Percentiles rank a stretch among this genome's conserved stretches.
These are phyloP conservation scores for Synodontis membranacea DNA, from an alignment of 2,113 vertebrate genomes.

Conservation along the genomic window DNA sequence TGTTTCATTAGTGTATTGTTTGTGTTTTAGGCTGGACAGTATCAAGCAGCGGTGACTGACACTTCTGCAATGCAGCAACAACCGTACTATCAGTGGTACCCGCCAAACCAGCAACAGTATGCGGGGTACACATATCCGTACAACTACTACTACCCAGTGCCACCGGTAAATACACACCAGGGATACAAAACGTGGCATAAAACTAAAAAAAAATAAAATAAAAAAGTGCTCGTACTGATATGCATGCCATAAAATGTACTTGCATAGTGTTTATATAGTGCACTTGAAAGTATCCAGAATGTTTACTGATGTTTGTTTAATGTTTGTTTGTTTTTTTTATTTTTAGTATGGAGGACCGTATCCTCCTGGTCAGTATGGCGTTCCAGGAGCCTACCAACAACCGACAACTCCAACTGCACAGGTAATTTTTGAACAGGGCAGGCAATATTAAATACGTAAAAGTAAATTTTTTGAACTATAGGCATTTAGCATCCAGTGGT, in stretches of 20 bases:
- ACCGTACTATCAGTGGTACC: slow-evolving; percentile 85
- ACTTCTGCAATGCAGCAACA: slow-evolving; percentile 77
- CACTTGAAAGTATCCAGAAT: neutral
- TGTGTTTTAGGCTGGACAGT: slow-evolving; percentile 68
- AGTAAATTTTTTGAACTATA: neutral
- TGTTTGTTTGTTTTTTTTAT: no score
- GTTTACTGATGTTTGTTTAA: neutral
- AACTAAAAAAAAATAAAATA: no score
- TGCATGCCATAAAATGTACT: no score
- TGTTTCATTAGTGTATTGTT: neutral
- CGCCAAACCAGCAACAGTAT: slow-evolving; percentile 85
- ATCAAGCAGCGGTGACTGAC: slow-evolving; percentile 72
- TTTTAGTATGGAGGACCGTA: slow-evolving; percentile 76
- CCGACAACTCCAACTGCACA: slow-evolving; percentile 74
- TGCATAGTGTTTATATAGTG: neutral
- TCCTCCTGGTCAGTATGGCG: slow-evolving; percentile 80
- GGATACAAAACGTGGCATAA: neutral
- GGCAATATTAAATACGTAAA: neutral
- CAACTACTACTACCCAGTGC: slow-evolving; percentile 51
- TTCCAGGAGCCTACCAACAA: slow-evolving; percentile 70
- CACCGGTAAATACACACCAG: slow-evolving; percentile 35
- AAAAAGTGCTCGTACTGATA: neutral
- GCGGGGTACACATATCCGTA: slow-evolving; percentile 84
- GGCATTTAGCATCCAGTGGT: neutral
- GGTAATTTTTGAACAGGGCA: slow-evolving; percentile 51